A percentile compares a stretch with the other conserved stretches of the same genome.
Conservation (phyloP, 1,140 invertebrate species). For the Trinorchestia longiramus region DNA sequence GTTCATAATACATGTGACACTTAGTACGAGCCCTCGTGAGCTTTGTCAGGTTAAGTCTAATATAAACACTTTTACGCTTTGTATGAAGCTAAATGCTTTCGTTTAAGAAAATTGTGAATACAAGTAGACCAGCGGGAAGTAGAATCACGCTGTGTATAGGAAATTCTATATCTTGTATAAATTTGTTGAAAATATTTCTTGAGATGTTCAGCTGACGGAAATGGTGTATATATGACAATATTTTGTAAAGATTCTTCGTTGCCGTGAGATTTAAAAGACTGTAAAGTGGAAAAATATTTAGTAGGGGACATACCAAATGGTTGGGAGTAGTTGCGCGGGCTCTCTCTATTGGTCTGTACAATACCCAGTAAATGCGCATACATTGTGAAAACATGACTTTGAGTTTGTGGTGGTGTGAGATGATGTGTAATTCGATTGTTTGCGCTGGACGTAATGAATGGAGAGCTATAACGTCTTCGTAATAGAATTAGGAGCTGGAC, state of each 20-base stretch:
- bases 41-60: background rate
- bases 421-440: background rate
- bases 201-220: background rate
- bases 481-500: background rate
- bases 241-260: background rate
- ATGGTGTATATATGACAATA: background rate
- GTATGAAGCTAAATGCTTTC: background rate
- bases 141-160: background rate
- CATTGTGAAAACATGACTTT: background rate
- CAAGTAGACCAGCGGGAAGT: background rate
- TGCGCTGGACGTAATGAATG: background rate
- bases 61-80: background rate
- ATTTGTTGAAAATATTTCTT: background rate
- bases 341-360: background rate
- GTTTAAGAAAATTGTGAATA: conserved; percentile 1
- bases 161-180: conserved; percentile 15
- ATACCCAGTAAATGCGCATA: background rate
- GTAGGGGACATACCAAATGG: background rate
- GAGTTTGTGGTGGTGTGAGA: background rate
- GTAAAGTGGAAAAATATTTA: background rate
- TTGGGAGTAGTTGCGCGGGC: background rate
- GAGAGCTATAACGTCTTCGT: background rate
- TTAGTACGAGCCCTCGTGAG: conserved; percentile 5
- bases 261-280: background rate
- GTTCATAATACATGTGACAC: background rate